Conservation (phyloP, 2,888 invertebrate species). For the Xestia c-nigrum region DNA sequence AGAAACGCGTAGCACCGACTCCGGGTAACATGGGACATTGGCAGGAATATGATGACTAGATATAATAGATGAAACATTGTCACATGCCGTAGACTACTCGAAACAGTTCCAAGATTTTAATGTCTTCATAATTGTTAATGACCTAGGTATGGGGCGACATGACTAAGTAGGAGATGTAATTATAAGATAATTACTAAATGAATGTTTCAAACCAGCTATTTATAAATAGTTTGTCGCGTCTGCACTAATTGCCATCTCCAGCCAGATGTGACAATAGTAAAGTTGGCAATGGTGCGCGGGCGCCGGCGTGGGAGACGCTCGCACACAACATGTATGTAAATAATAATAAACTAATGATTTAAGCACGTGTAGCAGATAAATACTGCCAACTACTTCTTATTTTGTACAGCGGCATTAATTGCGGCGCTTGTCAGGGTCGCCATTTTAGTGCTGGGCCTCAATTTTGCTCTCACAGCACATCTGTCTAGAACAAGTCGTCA, state of each 20-base stretch:
- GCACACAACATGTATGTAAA: constrained; percentile 35
- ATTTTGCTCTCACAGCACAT: neutral
- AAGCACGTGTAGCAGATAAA: constrained; percentile 49
- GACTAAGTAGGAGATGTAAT: neutral
- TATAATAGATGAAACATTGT: too few species aligned
- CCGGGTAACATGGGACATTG: too few species aligned
- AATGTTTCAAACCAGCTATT: neutral
- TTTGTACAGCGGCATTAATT: constrained; percentile 1
- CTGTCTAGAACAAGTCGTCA: neutral
- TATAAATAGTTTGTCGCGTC: constrained; percentile 33
- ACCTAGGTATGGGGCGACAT: neutral
- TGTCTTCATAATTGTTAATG: neutral
- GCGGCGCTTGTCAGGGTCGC: neutral
- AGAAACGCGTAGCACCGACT: too few species aligned
- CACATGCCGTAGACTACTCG: too few species aligned
- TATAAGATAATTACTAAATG: neutral
- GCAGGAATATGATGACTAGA: too few species aligned
- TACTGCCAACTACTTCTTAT: constrained; percentile 20
- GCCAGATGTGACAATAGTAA: constrained; percentile 70
- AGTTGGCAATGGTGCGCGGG: constrained; percentile 71
- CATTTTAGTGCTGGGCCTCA: neutral
- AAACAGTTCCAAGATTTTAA: neutral
- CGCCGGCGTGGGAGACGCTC: constrained; percentile 73
- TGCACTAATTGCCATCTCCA: constrained; percentile 21
- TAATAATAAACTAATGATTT: constrained; percentile 43